Evolutionary conservation across 2,888 invertebrate species (phyloP).

Genomic region (Seira sanloemensis): DNA sequence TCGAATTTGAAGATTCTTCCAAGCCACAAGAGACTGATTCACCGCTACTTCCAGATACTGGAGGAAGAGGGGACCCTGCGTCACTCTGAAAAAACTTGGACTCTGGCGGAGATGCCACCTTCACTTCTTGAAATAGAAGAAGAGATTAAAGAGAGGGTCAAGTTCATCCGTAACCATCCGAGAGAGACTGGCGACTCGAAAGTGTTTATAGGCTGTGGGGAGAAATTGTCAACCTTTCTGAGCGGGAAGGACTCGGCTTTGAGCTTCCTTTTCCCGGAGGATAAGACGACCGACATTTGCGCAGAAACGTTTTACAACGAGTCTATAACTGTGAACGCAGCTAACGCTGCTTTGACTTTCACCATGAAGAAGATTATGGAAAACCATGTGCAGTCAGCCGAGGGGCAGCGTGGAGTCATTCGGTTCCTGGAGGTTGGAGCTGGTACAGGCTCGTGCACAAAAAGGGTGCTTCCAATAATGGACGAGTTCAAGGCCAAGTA

Average conservation of each 20-base stretch:
- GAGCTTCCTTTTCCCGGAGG: conserved; percentile 63
- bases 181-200: conserved; percentile 43
- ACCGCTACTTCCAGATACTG: conserved; percentile 42
- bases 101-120: conserved; percentile 20
- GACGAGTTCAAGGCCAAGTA: conserved; percentile 50
- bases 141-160: neutral
- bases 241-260: conserved; percentile 49
- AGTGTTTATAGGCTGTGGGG: conserved; percentile 47
- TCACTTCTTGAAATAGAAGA: neutral
- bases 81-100: neutral
- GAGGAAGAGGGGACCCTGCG: conserved; percentile 42
- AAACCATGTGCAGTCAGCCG: conserved; percentile 9
- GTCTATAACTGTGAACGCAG: conserved; percentile 44
- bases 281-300: conserved; percentile 53
- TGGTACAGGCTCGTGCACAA: conserved; percentile 51
- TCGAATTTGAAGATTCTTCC: conserved; percentile 24
- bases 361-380: conserved; percentile 14
- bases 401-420: conserved; percentile 45
- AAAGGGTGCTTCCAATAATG: conserved; percentile 34
- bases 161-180: conserved; percentile 22
- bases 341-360: conserved; percentile 28
- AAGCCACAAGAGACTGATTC: conserved; percentile 23
- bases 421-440: conserved; percentile 59
- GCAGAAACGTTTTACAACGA: conserved; percentile 61
- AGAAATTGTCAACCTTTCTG: conserved; percentile 35